Base-by-base conservation (phyloP, 2,888 invertebrate species). In the Microctonus brassicae region DNA sequence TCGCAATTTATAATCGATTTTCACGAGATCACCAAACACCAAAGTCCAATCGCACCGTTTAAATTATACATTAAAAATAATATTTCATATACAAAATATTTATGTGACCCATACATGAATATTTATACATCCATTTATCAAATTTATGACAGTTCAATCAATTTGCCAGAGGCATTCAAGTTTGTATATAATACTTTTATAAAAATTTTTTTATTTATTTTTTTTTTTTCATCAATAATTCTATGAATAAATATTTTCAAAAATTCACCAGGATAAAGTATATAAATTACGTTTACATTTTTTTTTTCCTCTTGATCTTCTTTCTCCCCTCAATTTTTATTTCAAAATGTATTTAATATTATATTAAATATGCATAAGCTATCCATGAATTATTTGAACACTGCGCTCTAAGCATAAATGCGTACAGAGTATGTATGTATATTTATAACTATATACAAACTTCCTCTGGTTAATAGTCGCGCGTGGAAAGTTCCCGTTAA, bases 321-420 rank as follows among this genome's bases (percentile, higher is more conserved):
- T 7, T 29, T 5, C 7, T 29, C 7, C 29, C 29, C 29, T 29
- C 29, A n/a, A n/a, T 13, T 39, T 13, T 39, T 39, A 5, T n/a
- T n/a, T n/a, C 47, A 7, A 47, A 20, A 47, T 47, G 17, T 17
- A 47, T 17, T 47, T n/a, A 20, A 17, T n/a, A 47, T 47, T 33
- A 17, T 34, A 17, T 29, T n/a, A n/a, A n/a, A n/a, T n/a, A n/a
- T 26, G 17, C 33, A 20, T 20, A 58, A 34, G 4, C 58, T 29
- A 33, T 58, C n/a, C 17, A 65, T 72, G 73, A 74, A 67, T 72
- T 72, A 73, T 64, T 65, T 64, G 66, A 39, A 52, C 62, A 61
- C 22, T 52, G 36, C 42, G 29, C 20, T 33, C n/a, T n/a, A 47
- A 20, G 29, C 53, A 10, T 26, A n/a, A 22, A 62, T 66, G 57